Evolutionary conservation across 2,888 invertebrate species (phyloP).

Genomic region (Melinaea marsaeus): DNA sequence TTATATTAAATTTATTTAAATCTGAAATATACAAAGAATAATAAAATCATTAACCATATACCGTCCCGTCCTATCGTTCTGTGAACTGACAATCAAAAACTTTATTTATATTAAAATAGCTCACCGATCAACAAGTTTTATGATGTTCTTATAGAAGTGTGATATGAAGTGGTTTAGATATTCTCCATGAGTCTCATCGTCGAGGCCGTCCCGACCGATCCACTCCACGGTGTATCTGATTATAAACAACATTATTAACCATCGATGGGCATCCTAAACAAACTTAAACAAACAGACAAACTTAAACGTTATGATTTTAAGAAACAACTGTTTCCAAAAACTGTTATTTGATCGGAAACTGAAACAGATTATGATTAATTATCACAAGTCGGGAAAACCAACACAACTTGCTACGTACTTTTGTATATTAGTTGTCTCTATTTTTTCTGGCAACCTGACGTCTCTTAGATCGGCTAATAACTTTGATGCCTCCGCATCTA

Average conservation of each 20-base stretch:
- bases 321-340: too few relatives aligned
- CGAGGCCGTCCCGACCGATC: constrained; percentile 96
- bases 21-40: too few relatives aligned
- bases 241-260: background rate
- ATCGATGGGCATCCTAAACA: too few relatives aligned
- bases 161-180: constrained; percentile 96
- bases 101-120: constrained; percentile 14
- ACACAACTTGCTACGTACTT: constrained; percentile 76
- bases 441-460: constrained; percentile 91
- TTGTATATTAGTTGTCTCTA: constrained; percentile 92
- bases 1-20: too few relatives aligned
- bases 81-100: background rate
- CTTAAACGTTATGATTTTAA: too few relatives aligned
- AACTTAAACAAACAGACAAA: too few relatives aligned
- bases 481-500: constrained; percentile 95
- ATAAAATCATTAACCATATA: too few relatives aligned
- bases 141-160: constrained; percentile 95
- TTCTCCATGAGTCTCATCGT: constrained; percentile 94
- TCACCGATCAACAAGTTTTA: constrained; percentile 90
- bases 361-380: too few relatives aligned
- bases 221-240: constrained; percentile 95
- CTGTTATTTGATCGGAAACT: too few relatives aligned
- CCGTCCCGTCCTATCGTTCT: too few relatives aligned
- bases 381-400: too few relatives aligned
- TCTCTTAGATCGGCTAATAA: constrained; percentile 93